Conservation (phyloP, 2,113 vertebrate species). For the Recurvirostra avosetta region DNA sequence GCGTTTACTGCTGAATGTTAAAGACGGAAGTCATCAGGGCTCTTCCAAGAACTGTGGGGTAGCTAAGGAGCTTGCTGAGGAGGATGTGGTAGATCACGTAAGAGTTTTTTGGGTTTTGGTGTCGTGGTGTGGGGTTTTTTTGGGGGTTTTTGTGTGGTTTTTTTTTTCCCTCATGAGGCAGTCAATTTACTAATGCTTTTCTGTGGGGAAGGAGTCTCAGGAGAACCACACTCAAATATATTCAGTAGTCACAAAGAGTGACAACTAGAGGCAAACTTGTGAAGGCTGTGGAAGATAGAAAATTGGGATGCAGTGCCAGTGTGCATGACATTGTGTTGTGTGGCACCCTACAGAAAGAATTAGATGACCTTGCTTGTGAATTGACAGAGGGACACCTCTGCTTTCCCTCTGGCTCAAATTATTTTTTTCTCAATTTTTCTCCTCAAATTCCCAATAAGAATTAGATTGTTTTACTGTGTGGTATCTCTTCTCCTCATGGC, state of each 20-base stretch:
- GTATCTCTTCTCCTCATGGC: not conserved
- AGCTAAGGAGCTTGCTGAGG: not conserved
- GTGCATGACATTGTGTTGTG: rapidly evolving
- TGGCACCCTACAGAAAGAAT: not conserved
- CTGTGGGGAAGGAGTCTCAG: not conserved
- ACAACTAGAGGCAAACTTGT: not conserved
- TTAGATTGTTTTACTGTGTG: not conserved
- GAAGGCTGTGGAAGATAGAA: not conserved
- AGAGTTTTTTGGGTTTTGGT: not conserved
- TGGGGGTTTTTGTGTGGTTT: not conserved
- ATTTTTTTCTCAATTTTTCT: too few species aligned
- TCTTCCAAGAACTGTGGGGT: not conserved
- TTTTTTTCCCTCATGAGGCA: not conserved
- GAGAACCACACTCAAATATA: not conserved
- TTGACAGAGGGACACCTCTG: not conserved
- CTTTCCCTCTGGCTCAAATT: not conserved
- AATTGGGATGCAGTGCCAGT: rapidly evolving
- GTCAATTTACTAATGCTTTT: not conserved
- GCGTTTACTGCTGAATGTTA: not conserved
- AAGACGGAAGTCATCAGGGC: not conserved
- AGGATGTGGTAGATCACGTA: not conserved
- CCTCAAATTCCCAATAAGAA: not conserved
- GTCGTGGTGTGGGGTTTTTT: not conserved
- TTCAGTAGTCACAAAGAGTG: not conserved
- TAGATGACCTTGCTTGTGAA: not conserved